phyloP scores from a whole-genome alignment of 2,113 vertebrate species.

The Hippocampus barbouri region DNA sequence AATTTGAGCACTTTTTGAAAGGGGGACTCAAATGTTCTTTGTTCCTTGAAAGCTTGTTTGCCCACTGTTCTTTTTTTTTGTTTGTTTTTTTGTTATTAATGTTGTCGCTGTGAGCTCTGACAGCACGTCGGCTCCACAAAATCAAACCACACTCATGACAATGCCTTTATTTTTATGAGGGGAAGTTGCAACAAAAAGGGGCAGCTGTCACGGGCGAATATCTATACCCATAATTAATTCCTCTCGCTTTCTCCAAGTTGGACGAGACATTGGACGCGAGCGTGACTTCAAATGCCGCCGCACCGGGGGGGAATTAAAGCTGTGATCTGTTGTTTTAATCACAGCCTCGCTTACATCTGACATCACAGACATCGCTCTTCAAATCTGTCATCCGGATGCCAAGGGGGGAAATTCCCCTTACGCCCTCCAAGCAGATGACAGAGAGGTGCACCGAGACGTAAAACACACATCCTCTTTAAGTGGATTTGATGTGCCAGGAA shows the following conservation, averaged over 20 bases:
- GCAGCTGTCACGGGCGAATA: constrained; percentile 31
- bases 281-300: constrained; percentile 49
- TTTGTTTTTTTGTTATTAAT: neutral
- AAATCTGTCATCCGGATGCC: constrained; percentile 50
- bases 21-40: constrained; percentile 47
- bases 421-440: constrained; percentile 44
- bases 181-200: constrained; percentile 26
- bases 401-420: constrained; percentile 61
- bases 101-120: neutral
- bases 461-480: constrained; percentile 18
- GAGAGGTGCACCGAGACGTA: constrained; percentile 31
- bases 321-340: constrained; percentile 60
- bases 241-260: constrained; percentile 32
- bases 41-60: constrained; percentile 53
- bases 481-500: neutral
- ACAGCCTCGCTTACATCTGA: constrained; percentile 56
- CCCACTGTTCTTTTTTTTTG: constrained; percentile 5
- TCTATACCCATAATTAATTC: constrained; percentile 51
- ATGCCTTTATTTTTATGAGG: neutral
- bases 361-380: constrained; percentile 52
- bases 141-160: neutral
- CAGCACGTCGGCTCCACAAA: constrained; percentile 1
- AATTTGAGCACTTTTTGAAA: constrained; percentile 53
- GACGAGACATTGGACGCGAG: constrained; percentile 35
- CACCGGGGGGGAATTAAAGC: constrained; percentile 58